Percentiles rank a stretch among this genome's conserved stretches.
phyloP scores from a whole-genome alignment of 1,140 invertebrate species.

The Tyrophagus putrescentiae region DNA sequence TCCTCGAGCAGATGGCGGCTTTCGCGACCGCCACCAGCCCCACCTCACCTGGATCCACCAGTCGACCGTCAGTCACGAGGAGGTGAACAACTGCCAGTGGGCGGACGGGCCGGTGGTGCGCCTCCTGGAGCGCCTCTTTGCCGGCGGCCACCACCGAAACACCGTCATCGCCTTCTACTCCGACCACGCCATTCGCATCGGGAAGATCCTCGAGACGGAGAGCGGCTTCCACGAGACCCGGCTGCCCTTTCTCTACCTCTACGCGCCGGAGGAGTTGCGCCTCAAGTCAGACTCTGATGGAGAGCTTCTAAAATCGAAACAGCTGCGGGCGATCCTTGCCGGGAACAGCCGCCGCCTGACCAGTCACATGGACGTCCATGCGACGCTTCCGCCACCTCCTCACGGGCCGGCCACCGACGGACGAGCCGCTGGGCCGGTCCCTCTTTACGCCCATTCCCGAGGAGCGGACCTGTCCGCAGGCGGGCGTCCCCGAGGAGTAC shows the following conservation, averaged over 20 bases:
- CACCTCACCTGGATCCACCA: slow-evolving; percentile 4
- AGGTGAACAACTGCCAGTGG: not conserved
- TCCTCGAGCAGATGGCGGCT: not conserved
- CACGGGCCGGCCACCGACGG: not conserved
- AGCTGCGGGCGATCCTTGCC: not conserved
- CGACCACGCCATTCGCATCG: slow-evolving; percentile 83
- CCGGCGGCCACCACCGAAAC: slow-evolving; percentile 32
- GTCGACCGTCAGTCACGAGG: not conserved
- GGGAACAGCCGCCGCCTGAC: not conserved
- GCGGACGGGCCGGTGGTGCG: not conserved
- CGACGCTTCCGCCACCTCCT: not conserved
- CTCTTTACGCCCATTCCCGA: too few species aligned
- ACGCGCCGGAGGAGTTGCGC: slow-evolving; percentile 54
- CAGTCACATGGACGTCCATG: not conserved
- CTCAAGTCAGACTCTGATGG: not conserved
- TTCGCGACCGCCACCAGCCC: not conserved
- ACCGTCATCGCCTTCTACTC: slow-evolving; percentile 61
- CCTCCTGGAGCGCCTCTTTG: not conserved
- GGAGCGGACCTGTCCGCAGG: too few species aligned
- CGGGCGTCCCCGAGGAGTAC: too few species aligned
- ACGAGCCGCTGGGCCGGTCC: too few species aligned
- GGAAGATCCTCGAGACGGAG: slow-evolving; percentile 56
- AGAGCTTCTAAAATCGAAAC: not conserved
- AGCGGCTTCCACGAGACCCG: slow-evolving; percentile 73
- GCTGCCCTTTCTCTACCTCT: slow-evolving; percentile 63